These are phyloP conservation scores for Drosophila siamana DNA, from an alignment of 2,888 invertebrate species.

Conservation along the genomic window DNA sequence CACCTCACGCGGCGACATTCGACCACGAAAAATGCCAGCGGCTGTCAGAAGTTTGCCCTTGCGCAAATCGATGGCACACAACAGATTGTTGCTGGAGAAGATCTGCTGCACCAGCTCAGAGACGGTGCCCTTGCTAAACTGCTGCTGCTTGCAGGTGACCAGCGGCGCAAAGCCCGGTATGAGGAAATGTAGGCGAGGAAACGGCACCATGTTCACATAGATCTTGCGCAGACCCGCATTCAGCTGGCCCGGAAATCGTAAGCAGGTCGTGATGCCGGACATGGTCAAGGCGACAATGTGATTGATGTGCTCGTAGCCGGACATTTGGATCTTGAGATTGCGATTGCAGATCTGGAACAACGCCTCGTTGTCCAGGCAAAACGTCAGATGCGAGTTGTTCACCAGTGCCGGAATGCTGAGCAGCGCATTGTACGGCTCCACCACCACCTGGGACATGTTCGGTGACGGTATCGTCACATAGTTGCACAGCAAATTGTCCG, in stretches of 20 bases:
- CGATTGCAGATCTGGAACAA: constrained; percentile 81
- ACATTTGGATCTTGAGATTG: constrained; percentile 72
- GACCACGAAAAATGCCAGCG: constrained; percentile 89
- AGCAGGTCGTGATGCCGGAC: constrained; percentile 91
- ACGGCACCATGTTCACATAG: constrained; percentile 97
- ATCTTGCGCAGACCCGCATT: constrained; percentile 94
- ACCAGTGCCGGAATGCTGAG: constrained; percentile 78
- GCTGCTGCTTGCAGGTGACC: constrained; percentile 69
- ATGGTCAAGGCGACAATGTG: constrained; percentile 83
- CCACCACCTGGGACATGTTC: constrained; percentile 80
- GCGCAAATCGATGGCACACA: constrained; percentile 92
- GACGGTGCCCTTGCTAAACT: constrained; percentile 86
- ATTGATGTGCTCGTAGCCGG: constrained; percentile 80
- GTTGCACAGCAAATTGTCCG: constrained; percentile 90
- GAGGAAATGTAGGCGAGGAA: constrained; percentile 94
- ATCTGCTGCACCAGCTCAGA: constrained; percentile 89
- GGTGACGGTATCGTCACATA: constrained; percentile 87
- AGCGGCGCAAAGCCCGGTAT: constrained; percentile 93
- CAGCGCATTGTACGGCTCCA: constrained; percentile 83
- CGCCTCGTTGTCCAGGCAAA: constrained; percentile 83
- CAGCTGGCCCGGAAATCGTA: constrained; percentile 95
- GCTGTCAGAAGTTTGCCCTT: constrained; percentile 92
- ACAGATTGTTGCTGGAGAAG: constrained; percentile 93
- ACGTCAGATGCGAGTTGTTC: constrained; percentile 78
- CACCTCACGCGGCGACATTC: constrained; percentile 83